phyloP scores from a whole-genome alignment of 1,140 invertebrate genomes.

The Lasioglossum albipes region DNA sequence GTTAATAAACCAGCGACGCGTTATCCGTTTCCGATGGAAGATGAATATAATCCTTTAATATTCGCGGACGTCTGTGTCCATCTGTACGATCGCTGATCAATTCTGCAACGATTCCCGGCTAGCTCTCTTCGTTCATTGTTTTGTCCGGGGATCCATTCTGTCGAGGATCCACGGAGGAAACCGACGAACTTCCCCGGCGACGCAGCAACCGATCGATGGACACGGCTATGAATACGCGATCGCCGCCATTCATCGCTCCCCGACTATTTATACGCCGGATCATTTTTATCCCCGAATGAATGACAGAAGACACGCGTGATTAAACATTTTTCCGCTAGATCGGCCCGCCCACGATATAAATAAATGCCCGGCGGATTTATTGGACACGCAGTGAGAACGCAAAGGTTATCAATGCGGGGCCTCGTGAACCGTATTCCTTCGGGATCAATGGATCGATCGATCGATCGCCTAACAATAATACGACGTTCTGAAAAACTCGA shows the following conservation, averaged over 20 bases:
- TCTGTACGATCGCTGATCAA: no score
- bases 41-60: no score
- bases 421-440: background rate
- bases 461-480: background rate
- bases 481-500: no score
- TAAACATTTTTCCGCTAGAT: constrained; percentile 39
- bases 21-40: no score
- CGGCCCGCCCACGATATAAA: background rate
- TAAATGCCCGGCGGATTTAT: constrained; percentile 18
- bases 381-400: background rate
- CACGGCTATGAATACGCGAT: constrained; percentile 5
- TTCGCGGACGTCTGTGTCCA: no score
- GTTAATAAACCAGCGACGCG: no score
- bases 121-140: no score
- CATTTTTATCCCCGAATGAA: constrained; percentile 35
- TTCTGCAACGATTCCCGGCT: no score
- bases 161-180: background rate
- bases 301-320: constrained; percentile 36
- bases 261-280: constrained; percentile 33
- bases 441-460: background rate
- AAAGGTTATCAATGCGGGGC: constrained; percentile 26
- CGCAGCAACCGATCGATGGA: constrained; percentile 20
- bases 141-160: background rate
- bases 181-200: background rate
- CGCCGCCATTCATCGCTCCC: constrained; percentile 30